phyloP scores from a whole-genome alignment of 2,113 vertebrate genomes.

The Crotalus horridus region DNA sequence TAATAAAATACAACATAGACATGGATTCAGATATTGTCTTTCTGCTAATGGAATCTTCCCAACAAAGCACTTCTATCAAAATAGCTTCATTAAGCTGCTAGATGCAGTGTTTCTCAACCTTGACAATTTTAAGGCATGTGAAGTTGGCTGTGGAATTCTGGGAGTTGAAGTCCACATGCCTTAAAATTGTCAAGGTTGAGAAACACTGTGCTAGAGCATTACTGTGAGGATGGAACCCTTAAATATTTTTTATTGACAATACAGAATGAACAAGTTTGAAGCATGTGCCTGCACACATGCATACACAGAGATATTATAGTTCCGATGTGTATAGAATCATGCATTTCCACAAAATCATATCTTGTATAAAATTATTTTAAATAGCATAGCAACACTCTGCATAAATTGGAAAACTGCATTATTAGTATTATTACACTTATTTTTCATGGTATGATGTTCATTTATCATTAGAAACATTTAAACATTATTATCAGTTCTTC shows the following conservation, averaged over 20 bases:
- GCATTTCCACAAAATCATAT: neutral
- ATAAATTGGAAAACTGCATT: neutral
- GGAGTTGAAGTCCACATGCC: no score
- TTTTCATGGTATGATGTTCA: neutral
- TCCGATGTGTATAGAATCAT: neutral
- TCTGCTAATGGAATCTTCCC: neutral
- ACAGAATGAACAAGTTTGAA: neutral
- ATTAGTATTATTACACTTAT: neutral
- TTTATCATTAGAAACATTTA: neutral
- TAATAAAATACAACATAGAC: neutral
- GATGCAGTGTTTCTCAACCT: no score
- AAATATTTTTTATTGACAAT: neutral
- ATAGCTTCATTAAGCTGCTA: neutral
- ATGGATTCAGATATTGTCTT: neutral
- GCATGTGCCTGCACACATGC: neutral
- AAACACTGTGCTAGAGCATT: no score
- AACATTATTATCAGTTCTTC: neutral
- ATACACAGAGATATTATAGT: neutral
- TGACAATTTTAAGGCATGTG: no score
- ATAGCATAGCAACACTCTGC: neutral
- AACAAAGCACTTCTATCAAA: neutral
- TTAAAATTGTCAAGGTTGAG: no score
- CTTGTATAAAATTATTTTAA: constrained; percentile 10
- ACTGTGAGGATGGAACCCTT: neutral
- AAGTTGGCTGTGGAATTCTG: no score